These are phyloP conservation scores for Garra rufa DNA, from an alignment of 2,113 vertebrate species.

Conservation along the genomic window DNA sequence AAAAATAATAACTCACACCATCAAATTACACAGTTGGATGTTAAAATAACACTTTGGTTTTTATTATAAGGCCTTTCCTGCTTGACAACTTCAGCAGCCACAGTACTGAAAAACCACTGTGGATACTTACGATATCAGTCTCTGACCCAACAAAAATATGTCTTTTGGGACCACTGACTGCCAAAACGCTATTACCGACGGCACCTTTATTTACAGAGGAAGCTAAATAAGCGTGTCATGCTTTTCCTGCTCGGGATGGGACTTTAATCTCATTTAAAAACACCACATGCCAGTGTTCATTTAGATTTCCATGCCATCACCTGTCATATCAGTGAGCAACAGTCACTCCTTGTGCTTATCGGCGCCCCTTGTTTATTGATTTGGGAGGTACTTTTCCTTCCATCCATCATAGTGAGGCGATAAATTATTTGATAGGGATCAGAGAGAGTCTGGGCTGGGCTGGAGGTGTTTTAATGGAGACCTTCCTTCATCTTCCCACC, in stretches of 20 bases:
- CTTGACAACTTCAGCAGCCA: neutral
- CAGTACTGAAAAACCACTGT: neutral
- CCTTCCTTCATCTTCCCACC: conserved; percentile 49
- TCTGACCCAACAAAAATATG: conserved; percentile 3
- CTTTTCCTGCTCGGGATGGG: neutral
- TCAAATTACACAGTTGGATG: neutral
- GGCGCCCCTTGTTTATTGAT: conserved; percentile 61
- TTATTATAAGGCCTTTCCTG: neutral
- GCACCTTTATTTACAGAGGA: conserved; percentile 33
- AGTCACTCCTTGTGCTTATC: conserved; percentile 54
- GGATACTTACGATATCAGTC: neutral
- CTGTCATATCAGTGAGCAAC: conserved; percentile 50
- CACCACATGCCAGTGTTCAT: conserved; percentile 34
- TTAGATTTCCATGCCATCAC: conserved; percentile 46
- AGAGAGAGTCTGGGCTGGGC: conserved; percentile 51
- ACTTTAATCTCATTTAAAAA: conserved; percentile 47
- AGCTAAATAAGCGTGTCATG: conserved; percentile 6
- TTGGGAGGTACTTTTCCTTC: conserved; percentile 52
- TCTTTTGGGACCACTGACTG: neutral
- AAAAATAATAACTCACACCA: conserved; percentile 4
- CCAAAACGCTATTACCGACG: neutral
- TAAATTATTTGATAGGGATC: conserved; percentile 68
- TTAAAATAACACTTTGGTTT: neutral
- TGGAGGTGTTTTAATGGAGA: conserved; percentile 58
- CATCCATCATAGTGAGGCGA: conserved; percentile 54